These are phyloP conservation scores for Argentina silus DNA, from an alignment of 2,797 vertebrate genomes.

Conservation along the genomic window DNA sequence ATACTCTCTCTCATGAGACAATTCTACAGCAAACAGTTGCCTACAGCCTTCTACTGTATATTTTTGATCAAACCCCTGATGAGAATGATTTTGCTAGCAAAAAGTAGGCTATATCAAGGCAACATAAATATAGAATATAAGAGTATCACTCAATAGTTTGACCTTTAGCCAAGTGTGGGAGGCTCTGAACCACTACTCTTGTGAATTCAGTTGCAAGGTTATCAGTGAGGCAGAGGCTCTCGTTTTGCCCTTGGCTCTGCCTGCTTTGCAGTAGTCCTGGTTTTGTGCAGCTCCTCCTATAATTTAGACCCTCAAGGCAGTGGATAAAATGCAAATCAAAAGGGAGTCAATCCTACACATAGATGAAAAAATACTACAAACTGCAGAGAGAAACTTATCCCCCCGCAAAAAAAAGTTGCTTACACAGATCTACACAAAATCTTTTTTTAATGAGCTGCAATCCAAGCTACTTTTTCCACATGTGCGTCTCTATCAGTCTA, in stretches of 20 bases:
- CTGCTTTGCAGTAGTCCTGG: not conserved
- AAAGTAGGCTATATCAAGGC: not conserved
- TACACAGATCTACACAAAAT: not conserved
- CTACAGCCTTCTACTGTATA: not conserved
- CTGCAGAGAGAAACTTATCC: not conserved
- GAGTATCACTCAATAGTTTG: conserved; percentile 37
- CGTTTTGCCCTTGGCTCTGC: not conserved
- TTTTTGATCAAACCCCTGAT: not conserved
- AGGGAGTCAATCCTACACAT: not conserved
- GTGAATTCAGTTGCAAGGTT: conserved; percentile 7
- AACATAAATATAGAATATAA: conserved; percentile 6
- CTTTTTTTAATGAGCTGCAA: no score
- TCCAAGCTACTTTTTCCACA: no score
- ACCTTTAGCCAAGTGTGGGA: conserved; percentile 44
- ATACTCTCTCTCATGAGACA: conserved; percentile 1
- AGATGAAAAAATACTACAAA: not conserved
- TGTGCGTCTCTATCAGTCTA: no score
- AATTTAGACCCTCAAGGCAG: not conserved
- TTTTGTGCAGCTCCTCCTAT: not conserved
- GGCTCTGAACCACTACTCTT: not conserved
- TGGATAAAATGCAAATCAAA: not conserved
- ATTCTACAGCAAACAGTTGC: not conserved
- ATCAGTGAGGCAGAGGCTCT: not conserved
- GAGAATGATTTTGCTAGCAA: not conserved
- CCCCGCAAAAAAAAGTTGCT: not conserved